Evolutionary conservation across 2,113 vertebrate species (phyloP), one percentile per base, ranked within the genome.

Genomic region (Abramis brama): DNA sequence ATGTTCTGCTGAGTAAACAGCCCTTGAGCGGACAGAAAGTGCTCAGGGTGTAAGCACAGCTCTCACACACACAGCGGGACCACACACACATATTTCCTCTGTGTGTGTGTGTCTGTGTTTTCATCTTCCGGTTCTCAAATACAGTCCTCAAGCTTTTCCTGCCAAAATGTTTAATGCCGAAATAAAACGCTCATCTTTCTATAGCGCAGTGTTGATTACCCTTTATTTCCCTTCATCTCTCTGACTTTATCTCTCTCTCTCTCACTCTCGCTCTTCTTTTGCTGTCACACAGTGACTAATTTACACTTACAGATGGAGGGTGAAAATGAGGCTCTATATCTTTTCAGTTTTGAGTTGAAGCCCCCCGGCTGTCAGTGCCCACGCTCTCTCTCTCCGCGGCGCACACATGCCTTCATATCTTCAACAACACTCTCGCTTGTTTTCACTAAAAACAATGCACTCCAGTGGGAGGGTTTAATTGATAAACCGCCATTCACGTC

Each of bases 11-110:
- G 82, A 68, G 57, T 85, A 85, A 88, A 85, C 84, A 60, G 75
- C 12, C 52, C 55, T 85, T 88, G 76, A 57, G 73, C 71, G 85
- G 87, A 85, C 76, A 88, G 74, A 88, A 75, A 8, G 86, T 79
- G 86, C 87, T 83, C 83, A 86, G 73, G 13, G 50, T 74, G 82
- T 79, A 76, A 85, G 78, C 70, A 68, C 78, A 36, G 73, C 50
- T n/a, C 45, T 76, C 66, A 57, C 47, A 15, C 64, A 79, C 83
- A 73, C 66, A 75, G 27, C 47, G 52, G 74, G 62, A 76, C 57
- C 77, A 82, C 43, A 73, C 75, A 76, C 30, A 73, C 71, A 64
- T 33, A 80, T 59, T 36, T 74, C 71, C 11, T 5, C 1, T 59
- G 15, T 33, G 27, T 68, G 25, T 19, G 9, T 68, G 9, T 64